phyloP scores from a whole-genome alignment of 2,888 invertebrate genomes.

The Cylloceria caligata region DNA sequence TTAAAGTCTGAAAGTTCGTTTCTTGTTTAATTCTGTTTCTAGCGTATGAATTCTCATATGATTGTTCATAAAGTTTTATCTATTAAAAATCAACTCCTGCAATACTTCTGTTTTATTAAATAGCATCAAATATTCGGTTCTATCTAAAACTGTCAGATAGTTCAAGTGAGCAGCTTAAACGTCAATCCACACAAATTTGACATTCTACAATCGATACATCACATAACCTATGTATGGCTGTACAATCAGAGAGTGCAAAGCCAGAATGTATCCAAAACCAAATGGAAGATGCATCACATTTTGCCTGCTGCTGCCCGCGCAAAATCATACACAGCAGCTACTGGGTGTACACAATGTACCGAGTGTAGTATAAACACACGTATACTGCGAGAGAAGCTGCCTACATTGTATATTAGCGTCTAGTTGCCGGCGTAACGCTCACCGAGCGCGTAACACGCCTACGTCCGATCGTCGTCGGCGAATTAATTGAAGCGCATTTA shows the following conservation, averaged over 20 bases:
- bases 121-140: neutral
- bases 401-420: conserved; percentile 54
- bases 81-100: too few species aligned
- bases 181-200: neutral
- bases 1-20: too few species aligned
- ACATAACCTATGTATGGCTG: neutral
- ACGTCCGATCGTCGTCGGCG: conserved; percentile 71
- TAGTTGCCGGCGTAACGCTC: conserved; percentile 47
- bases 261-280: conserved; percentile 17
- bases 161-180: conserved; percentile 4
- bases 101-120: neutral
- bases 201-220: neutral
- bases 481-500: conserved; percentile 83
- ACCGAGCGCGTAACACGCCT: conserved; percentile 55
- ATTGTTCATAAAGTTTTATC: too few species aligned
- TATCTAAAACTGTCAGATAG: neutral
- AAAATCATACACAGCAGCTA: conserved; percentile 28
- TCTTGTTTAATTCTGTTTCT: too few species aligned
- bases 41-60: too few species aligned
- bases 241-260: conserved; percentile 5
- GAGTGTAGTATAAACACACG: conserved; percentile 1
- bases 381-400: conserved; percentile 32
- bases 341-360: conserved; percentile 15
- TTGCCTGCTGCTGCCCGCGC: conserved; percentile 8
- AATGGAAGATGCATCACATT: conserved; percentile 42